Base-by-base conservation (phyloP, 2,888 invertebrate genomes). In the Clivina fossor region DNA sequence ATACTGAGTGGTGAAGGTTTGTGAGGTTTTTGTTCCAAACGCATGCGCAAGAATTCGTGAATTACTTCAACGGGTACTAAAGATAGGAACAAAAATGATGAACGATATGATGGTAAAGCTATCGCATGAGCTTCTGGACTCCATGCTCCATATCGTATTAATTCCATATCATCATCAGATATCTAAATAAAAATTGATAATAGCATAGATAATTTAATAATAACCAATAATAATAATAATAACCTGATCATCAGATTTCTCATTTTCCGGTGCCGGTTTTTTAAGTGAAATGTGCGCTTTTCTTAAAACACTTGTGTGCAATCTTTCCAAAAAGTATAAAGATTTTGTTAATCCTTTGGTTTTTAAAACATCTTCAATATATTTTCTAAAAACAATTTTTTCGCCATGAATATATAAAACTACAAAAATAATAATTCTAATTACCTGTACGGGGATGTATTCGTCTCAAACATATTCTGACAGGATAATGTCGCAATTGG, bases 61-160 rank as follows among this genome's bases (percentile, higher is more conserved):
- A 93, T 86, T n/a, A 94, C 85, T 73, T 95, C 93, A 67, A 97
- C 75, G 18, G 93, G 90, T 47, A 95, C 84, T 46, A 87, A 83
- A 57, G 90, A 85, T 11, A 96, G 80, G 71, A 94, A 91, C 48
- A 95, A 79, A 76, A 93, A 96, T 58, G 88, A 83, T 26, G 87
- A 83, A 63, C 87, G 81, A 76, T 93, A 93, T 2, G 91, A 89
- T 0, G 95, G 96, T 61, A 96, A 76, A 57, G 83, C 81, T 73
- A 94, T 81, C n/a, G 83, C 78, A 57, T 79, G 75, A 48, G 87
- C 85, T 75, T 92, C 90, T 7, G 80, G 76, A 57, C 89, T 88
- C 86, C 88, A 89, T 65, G 80, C 82, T 0, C 92, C 91, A 70
- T 84, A 90, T 30, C 85, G 80, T 53, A 70, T 68, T 43, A 83